Evolutionary conservation across 53 echinoderm and acorn worm species (phyloP), one percentile per base, ranked within the genome.

Genomic region (Apostichopus leukothele): DNA sequence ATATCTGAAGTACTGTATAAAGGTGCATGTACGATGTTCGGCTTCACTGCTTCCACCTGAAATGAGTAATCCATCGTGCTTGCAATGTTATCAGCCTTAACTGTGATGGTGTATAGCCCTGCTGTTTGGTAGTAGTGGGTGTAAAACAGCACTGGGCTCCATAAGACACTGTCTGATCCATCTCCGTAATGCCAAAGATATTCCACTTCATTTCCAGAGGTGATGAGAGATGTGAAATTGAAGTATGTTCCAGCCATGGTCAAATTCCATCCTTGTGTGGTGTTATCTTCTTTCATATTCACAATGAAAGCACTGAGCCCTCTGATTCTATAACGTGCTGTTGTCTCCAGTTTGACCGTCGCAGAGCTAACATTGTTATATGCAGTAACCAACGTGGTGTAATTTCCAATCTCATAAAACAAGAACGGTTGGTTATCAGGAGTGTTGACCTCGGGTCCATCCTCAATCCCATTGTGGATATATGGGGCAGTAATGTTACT

Each of bases 351-450:
- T 52, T 86, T 73, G 20, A 95, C 79, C 9, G 90, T 88, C 2
- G 88, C 86, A 12, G 80, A 89, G 61, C 91, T 95, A 54, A 95
- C 74, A 52, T 95, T 91, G 74, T 95, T 95, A 67, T 91, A 95
- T 20, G 95, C 91, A 51, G 52, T 86, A 51, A 95, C 95, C 6
- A 84, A 71, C 22, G 91, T 95, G 20, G 95, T 83, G 86, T 93
- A 95, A 76, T 95, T 95, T n/a, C 95, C 95, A 51, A 95, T 95
- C 60, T 86, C 90, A 16, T 88, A 78, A 88, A 95, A 95, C 39
- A 90, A 90, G 52, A 87, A 95, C 9, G 90, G n/a, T 75, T 91
- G 93, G 22, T 74, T 66, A 88, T 95, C 95, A 10, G 75, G 81
- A 52, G 90, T 95, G 60, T 90, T 90, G 18, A 90, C 91, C 51